These are phyloP conservation scores for Terrapene triunguis DNA, from an alignment of 2,113 vertebrate species.

Conservation along the genomic window DNA sequence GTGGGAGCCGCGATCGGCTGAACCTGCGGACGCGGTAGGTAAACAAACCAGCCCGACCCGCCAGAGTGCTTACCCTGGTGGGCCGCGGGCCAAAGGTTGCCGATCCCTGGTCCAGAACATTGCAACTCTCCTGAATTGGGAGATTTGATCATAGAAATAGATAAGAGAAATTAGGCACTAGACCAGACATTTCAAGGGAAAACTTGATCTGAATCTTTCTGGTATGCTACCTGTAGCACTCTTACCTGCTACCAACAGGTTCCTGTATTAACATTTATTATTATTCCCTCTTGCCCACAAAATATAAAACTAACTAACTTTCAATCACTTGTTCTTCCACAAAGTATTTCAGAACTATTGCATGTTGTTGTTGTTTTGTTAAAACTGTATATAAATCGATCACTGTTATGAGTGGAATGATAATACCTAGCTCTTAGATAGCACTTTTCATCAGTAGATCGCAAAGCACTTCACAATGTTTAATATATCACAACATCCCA, in stretches of 20 bases:
- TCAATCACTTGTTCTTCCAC: neutral
- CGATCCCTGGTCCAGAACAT: neutral
- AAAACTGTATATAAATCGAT: neutral
- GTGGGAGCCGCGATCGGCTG: no score
- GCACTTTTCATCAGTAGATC: neutral
- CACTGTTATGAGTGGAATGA: neutral
- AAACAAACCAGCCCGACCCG: no score
- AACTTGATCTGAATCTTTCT: neutral
- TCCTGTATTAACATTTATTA: neutral
- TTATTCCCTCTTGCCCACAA: neutral
- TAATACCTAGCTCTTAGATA: neutral
- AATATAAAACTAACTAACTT: neutral
- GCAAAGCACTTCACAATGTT: neutral
- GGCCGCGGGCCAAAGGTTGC: no score
- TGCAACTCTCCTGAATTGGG: conserved; percentile 6
- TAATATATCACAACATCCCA: neutral
- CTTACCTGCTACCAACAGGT: neutral
- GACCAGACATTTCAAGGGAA: neutral
- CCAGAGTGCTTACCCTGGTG: no score
- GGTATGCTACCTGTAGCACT: neutral
- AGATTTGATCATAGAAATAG: neutral
- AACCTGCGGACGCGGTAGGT: no score
- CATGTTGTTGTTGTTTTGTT: neutral
- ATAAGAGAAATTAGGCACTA: neutral
- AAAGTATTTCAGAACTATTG: neutral